These are phyloP conservation scores for Acrossocheilus wenchowensis DNA, from an alignment of 2,797 vertebrate species.

Conservation along the genomic window DNA sequence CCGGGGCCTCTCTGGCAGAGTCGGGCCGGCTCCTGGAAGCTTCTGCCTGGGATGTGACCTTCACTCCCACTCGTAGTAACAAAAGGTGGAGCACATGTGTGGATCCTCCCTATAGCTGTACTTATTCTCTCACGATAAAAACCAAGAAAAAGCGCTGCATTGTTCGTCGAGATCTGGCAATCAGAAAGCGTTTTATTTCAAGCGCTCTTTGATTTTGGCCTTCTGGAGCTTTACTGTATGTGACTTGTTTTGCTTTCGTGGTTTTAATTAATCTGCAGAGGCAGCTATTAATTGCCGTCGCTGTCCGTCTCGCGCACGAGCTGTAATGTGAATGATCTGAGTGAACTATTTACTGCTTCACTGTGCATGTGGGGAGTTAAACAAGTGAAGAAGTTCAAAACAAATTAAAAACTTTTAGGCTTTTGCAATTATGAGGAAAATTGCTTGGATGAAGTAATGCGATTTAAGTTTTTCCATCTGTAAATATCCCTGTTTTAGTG, in stretches of 20 bases:
- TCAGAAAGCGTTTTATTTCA: slow-evolving; percentile 6
- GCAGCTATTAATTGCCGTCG: slow-evolving; percentile 64
- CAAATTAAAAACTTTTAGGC: slow-evolving; percentile 59
- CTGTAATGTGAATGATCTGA: slow-evolving; percentile 55
- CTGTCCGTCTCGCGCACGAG: slow-evolving; percentile 60
- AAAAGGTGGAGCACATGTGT: slow-evolving; percentile 43
- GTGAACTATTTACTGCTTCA: slow-evolving; percentile 63
- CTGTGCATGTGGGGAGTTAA: slow-evolving; percentile 58
- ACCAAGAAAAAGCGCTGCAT: neutral
- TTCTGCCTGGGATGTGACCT: slow-evolving; percentile 78
- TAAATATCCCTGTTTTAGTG: slow-evolving; percentile 48
- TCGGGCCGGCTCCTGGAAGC: slow-evolving; percentile 38
- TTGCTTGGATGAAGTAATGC: slow-evolving; percentile 55
- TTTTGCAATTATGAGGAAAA: slow-evolving; percentile 54
- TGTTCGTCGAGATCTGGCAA: slow-evolving; percentile 33
- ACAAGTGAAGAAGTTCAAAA: slow-evolving; percentile 60
- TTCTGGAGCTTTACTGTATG: slow-evolving; percentile 36
- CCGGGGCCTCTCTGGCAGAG: slow-evolving; percentile 70
- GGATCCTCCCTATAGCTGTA: slow-evolving; percentile 22
- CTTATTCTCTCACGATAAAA: neutral
- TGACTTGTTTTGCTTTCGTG: slow-evolving; percentile 53
- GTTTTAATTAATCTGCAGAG: slow-evolving; percentile 61
- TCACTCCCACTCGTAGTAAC: slow-evolving; percentile 60
- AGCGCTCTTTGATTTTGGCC: neutral
- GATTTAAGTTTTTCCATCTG: slow-evolving; percentile 51